A percentile compares a stretch with the other conserved stretches of the same genome.
phyloP scores from a whole-genome alignment of 1,140 invertebrate species.

The Zaprionus gabonicus region DNA sequence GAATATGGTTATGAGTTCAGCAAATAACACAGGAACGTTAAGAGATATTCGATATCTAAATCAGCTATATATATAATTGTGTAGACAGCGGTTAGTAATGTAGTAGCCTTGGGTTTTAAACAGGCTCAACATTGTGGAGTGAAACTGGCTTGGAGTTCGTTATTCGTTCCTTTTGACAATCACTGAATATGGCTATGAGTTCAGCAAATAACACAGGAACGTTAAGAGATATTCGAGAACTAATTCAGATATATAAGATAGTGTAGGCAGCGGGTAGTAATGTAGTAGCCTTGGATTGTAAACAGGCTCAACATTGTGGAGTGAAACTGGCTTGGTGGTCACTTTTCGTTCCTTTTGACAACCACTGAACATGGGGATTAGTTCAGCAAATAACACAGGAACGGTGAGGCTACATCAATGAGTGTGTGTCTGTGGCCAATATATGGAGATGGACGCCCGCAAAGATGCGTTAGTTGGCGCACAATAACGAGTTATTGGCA shows the following conservation, averaged over 20 bases:
- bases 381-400: constrained; percentile 67
- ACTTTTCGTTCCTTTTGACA: constrained; percentile 70
- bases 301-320: constrained; percentile 51
- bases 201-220: constrained; percentile 69
- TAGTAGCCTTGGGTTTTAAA: constrained; percentile 14
- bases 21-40: constrained; percentile 74
- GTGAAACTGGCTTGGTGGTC: constrained; percentile 33
- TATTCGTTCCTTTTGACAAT: constrained; percentile 77
- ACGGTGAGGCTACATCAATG: constrained; percentile 22
- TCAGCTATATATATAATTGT: not conserved
- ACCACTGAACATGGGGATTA: constrained; percentile 48
- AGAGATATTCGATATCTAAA: too few species aligned
- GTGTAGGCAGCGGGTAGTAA: constrained; percentile 42
- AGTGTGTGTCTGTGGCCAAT: constrained; percentile 60
- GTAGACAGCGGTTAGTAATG: constrained; percentile 43
- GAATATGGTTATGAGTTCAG: constrained; percentile 45
- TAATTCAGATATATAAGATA: not conserved
- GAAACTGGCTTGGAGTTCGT: constrained; percentile 23
- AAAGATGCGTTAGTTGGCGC: constrained; percentile 39
- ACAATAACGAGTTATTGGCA: constrained; percentile 82
- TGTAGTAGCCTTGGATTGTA: constrained; percentile 28
- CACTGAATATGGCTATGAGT: constrained; percentile 40
- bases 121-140: constrained; percentile 53
- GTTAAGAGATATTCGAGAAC: not conserved
- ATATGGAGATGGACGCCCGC: constrained; percentile 78